phyloP scores from a whole-genome alignment of 2,113 vertebrate genomes.

The Silurus asotus region DNA sequence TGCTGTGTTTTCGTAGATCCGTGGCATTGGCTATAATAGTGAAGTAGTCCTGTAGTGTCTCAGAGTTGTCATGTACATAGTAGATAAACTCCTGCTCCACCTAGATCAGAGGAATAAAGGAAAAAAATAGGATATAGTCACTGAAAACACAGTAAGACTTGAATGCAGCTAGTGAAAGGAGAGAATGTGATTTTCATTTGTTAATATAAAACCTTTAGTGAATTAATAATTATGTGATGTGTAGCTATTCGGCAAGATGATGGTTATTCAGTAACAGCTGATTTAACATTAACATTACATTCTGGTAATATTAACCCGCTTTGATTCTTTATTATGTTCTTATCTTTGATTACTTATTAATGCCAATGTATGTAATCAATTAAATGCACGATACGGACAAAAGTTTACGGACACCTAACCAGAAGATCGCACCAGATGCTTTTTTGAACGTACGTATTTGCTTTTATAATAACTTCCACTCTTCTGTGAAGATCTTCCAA shows the following conservation, averaged over 20 bases:
- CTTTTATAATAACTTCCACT: no score
- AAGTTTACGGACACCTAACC: no score
- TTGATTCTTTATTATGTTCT: neutral
- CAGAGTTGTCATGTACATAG: slow-evolving; percentile 84
- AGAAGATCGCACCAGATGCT: no score
- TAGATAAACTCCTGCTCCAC: slow-evolving; percentile 84
- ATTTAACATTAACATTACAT: neutral
- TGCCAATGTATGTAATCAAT: neutral
- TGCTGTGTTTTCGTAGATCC: slow-evolving; percentile 81
- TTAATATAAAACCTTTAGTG: neutral
- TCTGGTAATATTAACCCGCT: slow-evolving; percentile 22
- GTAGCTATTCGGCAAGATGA: neutral
- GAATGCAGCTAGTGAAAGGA: neutral
- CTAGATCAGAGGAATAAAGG: slow-evolving; percentile 63
- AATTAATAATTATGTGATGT: neutral
- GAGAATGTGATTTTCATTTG: neutral
- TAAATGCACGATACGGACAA: no score
- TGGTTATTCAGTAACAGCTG: neutral
- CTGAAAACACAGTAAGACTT: neutral
- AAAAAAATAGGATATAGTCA: slow-evolving; percentile 25
- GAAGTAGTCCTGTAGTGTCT: slow-evolving; percentile 80
- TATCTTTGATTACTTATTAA: neutral
- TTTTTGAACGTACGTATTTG: no score
- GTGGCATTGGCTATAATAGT: slow-evolving; percentile 81
- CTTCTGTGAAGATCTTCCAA: no score